Evolutionary conservation across 2,888 invertebrate species (phyloP).

Genomic region (Neoitamus cyanurus): DNA sequence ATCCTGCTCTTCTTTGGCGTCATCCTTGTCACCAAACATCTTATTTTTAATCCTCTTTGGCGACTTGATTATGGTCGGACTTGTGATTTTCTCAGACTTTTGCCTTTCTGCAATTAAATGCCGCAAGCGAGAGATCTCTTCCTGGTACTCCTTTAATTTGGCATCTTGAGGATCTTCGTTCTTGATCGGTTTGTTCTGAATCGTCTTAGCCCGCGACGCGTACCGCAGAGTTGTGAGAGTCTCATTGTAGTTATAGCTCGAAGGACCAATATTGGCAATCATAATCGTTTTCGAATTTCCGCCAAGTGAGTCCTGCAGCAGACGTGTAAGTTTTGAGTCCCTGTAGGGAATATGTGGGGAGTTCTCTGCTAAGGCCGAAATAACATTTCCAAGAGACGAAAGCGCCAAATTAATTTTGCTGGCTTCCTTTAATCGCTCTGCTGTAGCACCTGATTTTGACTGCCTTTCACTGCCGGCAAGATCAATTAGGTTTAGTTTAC

Average conservation of each 20-base stretch:
- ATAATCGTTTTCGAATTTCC: constrained; percentile 99
- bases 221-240: constrained; percentile 96
- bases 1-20: constrained; percentile 61
- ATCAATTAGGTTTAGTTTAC: constrained; percentile 97
- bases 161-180: constrained; percentile 99
- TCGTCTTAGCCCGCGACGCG: constrained; percentile 97
- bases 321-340: constrained; percentile 95
- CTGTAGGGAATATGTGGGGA: constrained; percentile 96
- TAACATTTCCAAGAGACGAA: constrained; percentile 98
- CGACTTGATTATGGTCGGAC: constrained; percentile 52
- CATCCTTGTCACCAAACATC: constrained; percentile 53
- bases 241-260: constrained; percentile 97
- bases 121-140: constrained; percentile 85
- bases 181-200: constrained; percentile 97
- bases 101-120: constrained; percentile 66
- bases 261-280: constrained; percentile 99
- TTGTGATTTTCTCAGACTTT: constrained; percentile 60
- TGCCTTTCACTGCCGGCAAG: constrained; percentile 98
- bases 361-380: constrained; percentile 95
- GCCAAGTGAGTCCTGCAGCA: constrained; percentile 97
- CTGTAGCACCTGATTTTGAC: constrained; percentile 95
- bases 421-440: constrained; percentile 93
- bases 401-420: constrained; percentile 97
- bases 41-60: constrained; percentile 52
- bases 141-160: constrained; percentile 92